Base-by-base conservation (phyloP, 2,888 invertebrate genomes). In the Nasonia oneida region DNA sequence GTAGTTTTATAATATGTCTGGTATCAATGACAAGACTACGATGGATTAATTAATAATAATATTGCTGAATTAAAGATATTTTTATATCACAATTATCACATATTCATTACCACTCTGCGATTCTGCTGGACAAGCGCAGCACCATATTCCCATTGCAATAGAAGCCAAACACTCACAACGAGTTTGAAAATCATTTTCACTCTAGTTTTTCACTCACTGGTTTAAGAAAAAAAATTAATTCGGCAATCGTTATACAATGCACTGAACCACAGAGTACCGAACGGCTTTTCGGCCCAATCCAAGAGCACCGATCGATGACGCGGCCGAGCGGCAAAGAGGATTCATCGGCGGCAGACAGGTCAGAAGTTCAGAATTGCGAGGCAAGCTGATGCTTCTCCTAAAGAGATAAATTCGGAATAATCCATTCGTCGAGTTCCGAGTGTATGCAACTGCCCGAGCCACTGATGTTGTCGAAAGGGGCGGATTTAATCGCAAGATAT, bases 301-400 rank as follows among this genome's bases (percentile, higher is more conserved):
- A 15, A 67, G 47, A 81, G 81, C 73, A 82, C 78, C 86, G 83
- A 86, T 89, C 88, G 88, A 85, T 87, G 87, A 87, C 77, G 84
- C 84, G 86, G 82, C 87, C 88, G 86, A 90, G 88, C 89, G 89
- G 87, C 89, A 89, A 88, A 88, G 76, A 82, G 89, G 89, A 90
- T 89, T 90, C 88, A 88, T 89, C 87, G 84, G 78, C 74, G 77
- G 83, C 87, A 87, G 87, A 75, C 87, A 88, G 90, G 89, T 90
- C 91, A 90, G 88, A 89, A 92, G 91, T 91, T 91, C 92, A 91
- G 89, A 90, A 91, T 90, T 89, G 87, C 86, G 85, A 89, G 88
- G 89, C 89, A 89, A 90, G 91, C 88, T 90, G 79, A 18, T 88
- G 89, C 89, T 87, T 89, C 87, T 90, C 87, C 85, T 85, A 71